phyloP scores from a whole-genome alignment of 2,888 invertebrate species.

The Oxyteleia sp. region DNA sequence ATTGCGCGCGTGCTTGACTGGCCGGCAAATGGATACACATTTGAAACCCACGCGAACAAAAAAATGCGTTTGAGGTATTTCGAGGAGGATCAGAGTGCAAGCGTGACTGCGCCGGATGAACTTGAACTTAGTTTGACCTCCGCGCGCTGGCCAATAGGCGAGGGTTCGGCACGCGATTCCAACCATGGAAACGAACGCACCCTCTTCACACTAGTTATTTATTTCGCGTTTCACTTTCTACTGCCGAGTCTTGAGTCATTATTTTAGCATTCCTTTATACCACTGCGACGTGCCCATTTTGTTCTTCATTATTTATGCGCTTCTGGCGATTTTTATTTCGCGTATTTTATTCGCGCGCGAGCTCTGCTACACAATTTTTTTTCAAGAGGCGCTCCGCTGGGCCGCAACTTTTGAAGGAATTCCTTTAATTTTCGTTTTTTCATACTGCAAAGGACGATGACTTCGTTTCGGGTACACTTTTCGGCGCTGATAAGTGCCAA shows the following conservation, averaged over 20 bases:
- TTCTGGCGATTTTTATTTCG: constrained; percentile 53
- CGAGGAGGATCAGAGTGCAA: constrained; percentile 72
- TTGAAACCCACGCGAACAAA: constrained; percentile 45
- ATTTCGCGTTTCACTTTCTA: constrained; percentile 69
- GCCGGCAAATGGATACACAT: constrained; percentile 73
- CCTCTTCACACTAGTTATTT: constrained; percentile 71
- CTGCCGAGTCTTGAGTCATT: constrained; percentile 67
- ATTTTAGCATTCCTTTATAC: constrained; percentile 66
- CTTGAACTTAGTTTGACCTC: constrained; percentile 72
- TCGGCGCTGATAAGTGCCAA: constrained; percentile 26
- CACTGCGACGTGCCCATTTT: constrained; percentile 67
- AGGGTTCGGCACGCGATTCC: constrained; percentile 66
- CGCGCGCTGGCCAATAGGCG: constrained; percentile 55
- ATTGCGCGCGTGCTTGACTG: constrained; percentile 68
- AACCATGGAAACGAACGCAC: constrained; percentile 65
- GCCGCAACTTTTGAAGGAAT: constrained; percentile 34
- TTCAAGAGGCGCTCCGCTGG: too few species aligned
- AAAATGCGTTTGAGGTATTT: constrained; percentile 70
- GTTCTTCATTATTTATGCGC: constrained; percentile 70
- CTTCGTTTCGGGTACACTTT: constrained; percentile 33
- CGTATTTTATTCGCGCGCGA: constrained; percentile 45
- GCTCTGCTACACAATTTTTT: constrained; percentile 47
- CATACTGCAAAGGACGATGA: constrained; percentile 47
- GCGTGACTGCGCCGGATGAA: constrained; percentile 71
- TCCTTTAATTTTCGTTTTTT: constrained; percentile 45